Conservation (phyloP, 2,797 vertebrate genomes). For the Anabas testudineus region DNA sequence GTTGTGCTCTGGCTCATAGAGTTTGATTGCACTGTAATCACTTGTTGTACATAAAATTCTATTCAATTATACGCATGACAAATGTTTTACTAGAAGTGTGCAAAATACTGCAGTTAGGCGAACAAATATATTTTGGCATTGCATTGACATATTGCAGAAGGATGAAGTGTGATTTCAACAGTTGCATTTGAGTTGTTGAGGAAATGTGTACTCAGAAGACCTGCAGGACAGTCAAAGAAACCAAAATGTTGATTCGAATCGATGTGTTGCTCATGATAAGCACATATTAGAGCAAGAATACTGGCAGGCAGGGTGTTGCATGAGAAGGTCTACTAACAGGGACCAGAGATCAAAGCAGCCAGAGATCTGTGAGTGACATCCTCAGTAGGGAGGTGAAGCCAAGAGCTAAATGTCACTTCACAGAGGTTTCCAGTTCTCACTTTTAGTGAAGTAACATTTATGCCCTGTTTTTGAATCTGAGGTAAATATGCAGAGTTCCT, state of each 20-base stretch:
- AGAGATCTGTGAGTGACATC: constrained; percentile 30
- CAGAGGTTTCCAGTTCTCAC: background rate
- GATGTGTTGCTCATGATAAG: no score
- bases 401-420: constrained; percentile 44
- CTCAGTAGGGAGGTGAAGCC: constrained; percentile 7
- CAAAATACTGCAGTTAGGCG: background rate
- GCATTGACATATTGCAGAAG: background rate
- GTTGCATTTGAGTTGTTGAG: background rate
- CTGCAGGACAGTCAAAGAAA: no score
- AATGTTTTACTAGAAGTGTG: background rate
- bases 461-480: background rate
- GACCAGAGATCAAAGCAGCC: constrained; percentile 53
- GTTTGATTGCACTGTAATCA: background rate
- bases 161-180: constrained; percentile 4
- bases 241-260: background rate
- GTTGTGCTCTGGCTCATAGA: background rate
- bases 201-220: background rate
- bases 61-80: background rate
- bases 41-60: background rate
- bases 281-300: background rate
- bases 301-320: constrained; percentile 1
- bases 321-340: constrained; percentile 12
- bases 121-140: background rate
- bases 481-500: background rate
- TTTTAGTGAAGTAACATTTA: constrained; percentile 2